A percentile compares a stretch with the other conserved stretches of the same genome.
Conservation (phyloP, 2,888 invertebrate species). For the Scaptomyza flava region DNA sequence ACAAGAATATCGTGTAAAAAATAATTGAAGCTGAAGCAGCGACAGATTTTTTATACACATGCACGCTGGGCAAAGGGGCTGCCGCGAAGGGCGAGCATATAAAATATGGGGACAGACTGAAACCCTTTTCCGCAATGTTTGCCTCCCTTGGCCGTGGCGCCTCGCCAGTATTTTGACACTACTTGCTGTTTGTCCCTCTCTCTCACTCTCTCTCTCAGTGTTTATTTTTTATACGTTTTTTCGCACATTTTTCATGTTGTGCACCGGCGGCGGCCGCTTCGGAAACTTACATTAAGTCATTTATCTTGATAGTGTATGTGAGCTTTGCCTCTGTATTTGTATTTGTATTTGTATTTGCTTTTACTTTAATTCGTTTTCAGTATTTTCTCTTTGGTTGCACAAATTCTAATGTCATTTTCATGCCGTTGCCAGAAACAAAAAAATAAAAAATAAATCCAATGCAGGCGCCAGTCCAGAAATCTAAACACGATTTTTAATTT, state of each 20-base stretch:
- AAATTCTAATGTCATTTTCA: constrained; percentile 43
- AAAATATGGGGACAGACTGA: constrained; percentile 38
- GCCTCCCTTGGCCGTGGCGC: constrained; percentile 22
- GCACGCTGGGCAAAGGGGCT: constrained; percentile 46
- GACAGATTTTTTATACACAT: constrained; percentile 71
- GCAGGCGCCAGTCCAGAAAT: constrained; percentile 47
- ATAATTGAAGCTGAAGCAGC: constrained; percentile 76
- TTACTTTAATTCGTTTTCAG: constrained; percentile 58
- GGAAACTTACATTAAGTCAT: constrained; percentile 75
- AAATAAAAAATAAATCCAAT: constrained; percentile 1
- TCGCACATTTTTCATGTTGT: constrained; percentile 64
- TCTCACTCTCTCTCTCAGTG: constrained; percentile 7
- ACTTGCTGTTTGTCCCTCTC: constrained; percentile 29
- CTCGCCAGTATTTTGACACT: constrained; percentile 43
- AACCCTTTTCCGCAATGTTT: constrained; percentile 60
- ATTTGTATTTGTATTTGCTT: constrained; percentile 36
- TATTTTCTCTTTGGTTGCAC: constrained; percentile 20
- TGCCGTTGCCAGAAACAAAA: constrained; percentile 1
- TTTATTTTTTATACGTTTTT: constrained; percentile 35
- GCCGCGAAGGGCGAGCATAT: constrained; percentile 19
- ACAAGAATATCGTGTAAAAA: constrained; percentile 74
- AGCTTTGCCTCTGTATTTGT: constrained; percentile 1
- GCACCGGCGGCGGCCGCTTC: constrained; percentile 52
- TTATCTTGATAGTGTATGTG: constrained; percentile 64
- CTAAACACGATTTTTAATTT: constrained; percentile 53